Base-by-base conservation (phyloP, 2,113 vertebrate genomes). In the Caloenas nicobarica region DNA sequence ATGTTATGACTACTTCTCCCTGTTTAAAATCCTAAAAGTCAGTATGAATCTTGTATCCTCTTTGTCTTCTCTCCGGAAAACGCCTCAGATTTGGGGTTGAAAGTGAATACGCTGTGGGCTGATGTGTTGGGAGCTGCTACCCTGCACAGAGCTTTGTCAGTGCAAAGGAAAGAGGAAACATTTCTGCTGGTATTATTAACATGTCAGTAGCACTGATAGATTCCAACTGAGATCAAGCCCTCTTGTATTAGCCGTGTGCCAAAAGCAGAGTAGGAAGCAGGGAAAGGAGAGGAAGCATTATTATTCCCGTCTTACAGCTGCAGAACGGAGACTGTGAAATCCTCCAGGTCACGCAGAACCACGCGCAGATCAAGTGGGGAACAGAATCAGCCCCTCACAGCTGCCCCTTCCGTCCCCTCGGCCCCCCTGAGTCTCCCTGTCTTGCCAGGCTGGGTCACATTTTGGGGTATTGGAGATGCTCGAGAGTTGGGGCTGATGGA, bases 161-260 rank as follows among this genome's bases (percentile, higher is more conserved):
- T 94, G 91, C 73, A 79, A 92, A 89, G 83, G 57, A 84, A 92
- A 94, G 83, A 96, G 96, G 96, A 96, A 97, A 95, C 93, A 13
- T 93, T 96, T 96, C 86, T 91, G 79, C 96, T 94, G 89, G 96
- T 96, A 94, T 96, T 96, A 97, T 96, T 97, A 97, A 96, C 93
- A 96, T 97, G 96, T 95, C 95, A 96, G 88, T 95, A 96, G 95
- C 95, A 96, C 93, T 95, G 96, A 96, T 94, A 96, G 95, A 93
- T 95, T 96, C 95, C 96, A 97, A 93, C 96, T 91, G 94, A 94
- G 96, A 96, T 96, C 96, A 95, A 95, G 91, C 88, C 86, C 58
- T 93, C 88, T 84, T 68, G 65, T 65, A 91, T 95, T 89, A 94
- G 81, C 69, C 9, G 5, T 57, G 94, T 94, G 96, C 96, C 96